phyloP scores from a whole-genome alignment of 2,888 invertebrate species.

The Brachypalpus laphriformis region DNA sequence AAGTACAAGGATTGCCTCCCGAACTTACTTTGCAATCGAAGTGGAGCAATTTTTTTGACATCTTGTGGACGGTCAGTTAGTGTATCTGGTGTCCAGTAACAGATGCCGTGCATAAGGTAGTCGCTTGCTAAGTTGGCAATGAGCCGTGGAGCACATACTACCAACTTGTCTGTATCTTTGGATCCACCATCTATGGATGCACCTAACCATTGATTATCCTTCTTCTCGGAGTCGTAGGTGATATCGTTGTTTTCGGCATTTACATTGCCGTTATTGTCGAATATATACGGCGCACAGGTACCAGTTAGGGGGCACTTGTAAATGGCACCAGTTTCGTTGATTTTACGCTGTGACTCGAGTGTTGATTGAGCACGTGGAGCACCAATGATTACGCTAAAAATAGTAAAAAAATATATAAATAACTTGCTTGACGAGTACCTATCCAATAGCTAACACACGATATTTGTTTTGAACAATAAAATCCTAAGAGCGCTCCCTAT shows the following conservation, averaged over 20 bases:
- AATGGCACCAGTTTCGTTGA: conserved; percentile 84
- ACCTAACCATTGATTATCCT: conserved; percentile 84
- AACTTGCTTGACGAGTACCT: too few species aligned
- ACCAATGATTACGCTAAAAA: conserved; percentile 83
- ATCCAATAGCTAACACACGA: too few species aligned
- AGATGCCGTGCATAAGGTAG: conserved; percentile 82
- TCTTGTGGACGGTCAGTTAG: conserved; percentile 77
- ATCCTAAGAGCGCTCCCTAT: too few species aligned
- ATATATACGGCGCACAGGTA: conserved; percentile 81
- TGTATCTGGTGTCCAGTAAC: conserved; percentile 82
- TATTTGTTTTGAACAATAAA: too few species aligned
- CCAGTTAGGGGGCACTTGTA: conserved; percentile 82
- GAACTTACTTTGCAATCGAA: conserved; percentile 77
- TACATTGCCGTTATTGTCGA: conserved; percentile 81
- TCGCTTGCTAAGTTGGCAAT: conserved; percentile 78
- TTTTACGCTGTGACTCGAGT: conserved; percentile 78
- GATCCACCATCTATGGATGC: conserved; percentile 83
- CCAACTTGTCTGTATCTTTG: conserved; percentile 81
- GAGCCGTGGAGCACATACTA: conserved; percentile 82
- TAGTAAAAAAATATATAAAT: too few species aligned
- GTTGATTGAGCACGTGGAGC: conserved; percentile 84
- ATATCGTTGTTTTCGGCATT: conserved; percentile 77
- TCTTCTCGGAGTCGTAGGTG: conserved; percentile 80
- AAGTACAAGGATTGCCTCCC: accelerated
- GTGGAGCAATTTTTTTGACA: conserved; percentile 80